Evolutionary conservation across 2,797 vertebrate genomes (phyloP).

Genomic region (Hipposideros larvatus): DNA sequence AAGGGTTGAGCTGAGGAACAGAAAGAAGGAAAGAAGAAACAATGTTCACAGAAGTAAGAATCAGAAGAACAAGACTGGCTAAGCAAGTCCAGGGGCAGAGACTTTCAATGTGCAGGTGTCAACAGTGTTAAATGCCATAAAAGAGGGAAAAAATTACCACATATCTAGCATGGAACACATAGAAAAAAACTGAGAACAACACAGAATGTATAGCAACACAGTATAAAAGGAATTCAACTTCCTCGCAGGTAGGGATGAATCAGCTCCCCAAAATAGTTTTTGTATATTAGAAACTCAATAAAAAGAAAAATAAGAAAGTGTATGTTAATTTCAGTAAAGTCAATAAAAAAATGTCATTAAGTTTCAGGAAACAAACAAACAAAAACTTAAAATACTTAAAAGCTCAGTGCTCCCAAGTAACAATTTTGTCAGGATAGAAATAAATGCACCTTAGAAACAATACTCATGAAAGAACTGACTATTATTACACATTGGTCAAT

Average conservation of each 20-base stretch:
- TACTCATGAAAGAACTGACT: background rate
- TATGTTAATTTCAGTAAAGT: background rate
- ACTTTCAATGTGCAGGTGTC: rapidly evolving
- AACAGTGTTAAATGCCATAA: background rate
- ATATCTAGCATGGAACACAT: too few relatives aligned
- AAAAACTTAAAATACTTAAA: background rate
- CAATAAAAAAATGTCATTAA: background rate
- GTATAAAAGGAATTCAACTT: background rate
- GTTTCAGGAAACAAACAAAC: background rate
- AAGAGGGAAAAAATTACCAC: background rate
- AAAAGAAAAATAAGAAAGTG: background rate
- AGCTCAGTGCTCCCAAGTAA: background rate
- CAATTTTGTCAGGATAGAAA: background rate
- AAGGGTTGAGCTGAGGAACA: background rate
- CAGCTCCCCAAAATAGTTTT: background rate
- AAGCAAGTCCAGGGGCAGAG: rapidly evolving
- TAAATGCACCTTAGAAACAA: background rate
- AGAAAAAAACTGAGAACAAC: background rate
- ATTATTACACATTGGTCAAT: background rate
- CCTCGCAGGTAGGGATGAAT: background rate
- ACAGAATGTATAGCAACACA: background rate
- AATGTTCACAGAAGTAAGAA: background rate
- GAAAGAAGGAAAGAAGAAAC: background rate
- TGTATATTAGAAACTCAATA: background rate
- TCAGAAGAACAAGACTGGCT: background rate